These are phyloP conservation scores for Tetragonula clypearis DNA, from an alignment of 1,140 invertebrate genomes.

Conservation along the genomic window DNA sequence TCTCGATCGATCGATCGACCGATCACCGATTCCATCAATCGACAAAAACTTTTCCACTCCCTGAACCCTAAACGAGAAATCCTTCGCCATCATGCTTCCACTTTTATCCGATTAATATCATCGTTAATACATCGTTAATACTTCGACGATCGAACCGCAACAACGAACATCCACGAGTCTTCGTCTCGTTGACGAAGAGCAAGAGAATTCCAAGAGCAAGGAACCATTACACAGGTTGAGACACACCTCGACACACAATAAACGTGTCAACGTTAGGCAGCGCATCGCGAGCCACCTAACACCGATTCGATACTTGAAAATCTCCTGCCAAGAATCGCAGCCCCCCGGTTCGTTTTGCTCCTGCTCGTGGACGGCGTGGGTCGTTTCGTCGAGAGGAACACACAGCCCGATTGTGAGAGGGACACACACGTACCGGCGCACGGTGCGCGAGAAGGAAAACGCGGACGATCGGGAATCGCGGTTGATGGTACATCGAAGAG, in stretches of 20 bases:
- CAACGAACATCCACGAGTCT: neutral
- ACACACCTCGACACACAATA: neutral
- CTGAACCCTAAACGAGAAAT: neutral
- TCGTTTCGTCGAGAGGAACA: conserved; percentile 50
- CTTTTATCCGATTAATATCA: neutral
- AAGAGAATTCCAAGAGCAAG: neutral
- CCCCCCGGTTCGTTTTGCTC: conserved; percentile 33
- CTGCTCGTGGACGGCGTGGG: conserved; percentile 41
- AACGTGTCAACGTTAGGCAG: neutral
- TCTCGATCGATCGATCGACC: neutral
- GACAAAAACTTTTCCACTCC: neutral
- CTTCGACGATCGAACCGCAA: neutral
- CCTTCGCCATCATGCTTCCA: neutral
- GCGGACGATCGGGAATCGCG: neutral
- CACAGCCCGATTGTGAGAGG: neutral
- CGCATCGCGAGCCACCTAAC: conserved; percentile 13
- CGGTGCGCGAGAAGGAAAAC: conserved; percentile 41
- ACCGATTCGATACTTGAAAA: conserved; percentile 44
- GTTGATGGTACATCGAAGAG: neutral
- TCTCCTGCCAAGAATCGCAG: conserved; percentile 26
- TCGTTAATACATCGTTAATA: neutral
- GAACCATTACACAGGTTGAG: neutral
- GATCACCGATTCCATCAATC: neutral
- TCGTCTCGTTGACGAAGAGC: neutral
- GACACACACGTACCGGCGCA: neutral